Evolutionary conservation across 2,113 vertebrate genomes (phyloP).

Genomic region (Gymnobelideus leadbeateri): DNA sequence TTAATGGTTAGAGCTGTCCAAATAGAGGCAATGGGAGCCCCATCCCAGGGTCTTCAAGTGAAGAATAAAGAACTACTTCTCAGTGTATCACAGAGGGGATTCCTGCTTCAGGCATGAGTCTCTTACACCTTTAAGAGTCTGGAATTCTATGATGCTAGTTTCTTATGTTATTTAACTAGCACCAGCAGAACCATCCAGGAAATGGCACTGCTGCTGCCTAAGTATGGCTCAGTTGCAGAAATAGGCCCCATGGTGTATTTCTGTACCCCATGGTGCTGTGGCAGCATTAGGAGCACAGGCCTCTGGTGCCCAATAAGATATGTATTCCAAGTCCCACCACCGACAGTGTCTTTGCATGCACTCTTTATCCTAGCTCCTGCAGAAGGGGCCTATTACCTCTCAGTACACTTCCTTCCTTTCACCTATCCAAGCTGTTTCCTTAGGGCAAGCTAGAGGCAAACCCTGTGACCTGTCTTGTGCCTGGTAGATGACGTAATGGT

Average conservation of each 20-base stretch:
- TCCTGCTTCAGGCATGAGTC: background rate
- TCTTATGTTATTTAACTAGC: background rate
- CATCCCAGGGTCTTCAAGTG: background rate
- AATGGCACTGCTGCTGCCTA: background rate
- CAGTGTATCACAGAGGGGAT: background rate
- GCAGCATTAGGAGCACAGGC: background rate
- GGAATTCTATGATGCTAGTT: background rate
- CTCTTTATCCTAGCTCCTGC: background rate
- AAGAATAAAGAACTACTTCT: background rate
- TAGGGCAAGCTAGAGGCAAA: slow-evolving; percentile 73
- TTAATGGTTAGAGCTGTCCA: background rate
- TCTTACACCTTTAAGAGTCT: background rate
- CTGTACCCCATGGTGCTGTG: background rate
- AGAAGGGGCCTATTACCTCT: background rate
- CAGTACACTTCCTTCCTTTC: background rate
- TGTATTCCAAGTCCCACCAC: background rate
- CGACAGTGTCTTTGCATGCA: background rate
- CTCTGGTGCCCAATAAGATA: background rate
- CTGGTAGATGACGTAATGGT: slow-evolving; percentile 76
- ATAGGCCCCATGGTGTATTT: background rate
- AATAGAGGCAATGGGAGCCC: background rate
- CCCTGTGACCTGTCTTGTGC: slow-evolving; percentile 69
- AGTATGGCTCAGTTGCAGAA: background rate
- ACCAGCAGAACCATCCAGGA: background rate
- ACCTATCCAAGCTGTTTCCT: slow-evolving; percentile 52